phyloP scores from a whole-genome alignment of 2,797 vertebrate species.

The Microchirus variegatus region DNA sequence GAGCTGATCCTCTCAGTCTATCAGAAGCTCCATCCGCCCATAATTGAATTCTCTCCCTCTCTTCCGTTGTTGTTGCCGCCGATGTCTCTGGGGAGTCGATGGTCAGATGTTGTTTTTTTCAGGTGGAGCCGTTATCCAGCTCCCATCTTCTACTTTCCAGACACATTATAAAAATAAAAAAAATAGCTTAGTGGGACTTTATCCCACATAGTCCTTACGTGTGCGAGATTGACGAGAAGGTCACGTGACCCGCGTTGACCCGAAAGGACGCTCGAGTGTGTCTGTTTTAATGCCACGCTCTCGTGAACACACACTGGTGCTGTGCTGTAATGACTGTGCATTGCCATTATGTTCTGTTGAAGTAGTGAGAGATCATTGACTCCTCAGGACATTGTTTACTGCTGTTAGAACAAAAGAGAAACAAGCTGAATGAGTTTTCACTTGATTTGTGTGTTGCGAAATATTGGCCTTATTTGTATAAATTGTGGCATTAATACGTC shows the following conservation, averaged over 20 bases:
- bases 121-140: slow-evolving; percentile 28
- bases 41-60: slow-evolving; percentile 73
- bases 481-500: too few relatives aligned
- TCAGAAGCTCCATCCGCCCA: slow-evolving; percentile 64
- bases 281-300: too few relatives aligned
- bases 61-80: slow-evolving; percentile 65
- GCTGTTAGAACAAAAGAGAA: too few relatives aligned
- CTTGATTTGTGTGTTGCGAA: too few relatives aligned
- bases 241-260: background rate
- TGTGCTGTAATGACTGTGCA: too few relatives aligned
- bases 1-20: slow-evolving; percentile 67
- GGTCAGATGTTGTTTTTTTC: slow-evolving; percentile 44
- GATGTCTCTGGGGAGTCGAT: slow-evolving; percentile 63
- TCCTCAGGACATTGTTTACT: too few relatives aligned
- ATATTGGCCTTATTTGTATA: too few relatives aligned
- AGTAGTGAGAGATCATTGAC: too few relatives aligned
- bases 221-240: background rate
- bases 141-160: slow-evolving; percentile 14
- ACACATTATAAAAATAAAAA: slow-evolving; percentile 14
- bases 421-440: too few relatives aligned
- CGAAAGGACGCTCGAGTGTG: too few relatives aligned
- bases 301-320: too few relatives aligned
- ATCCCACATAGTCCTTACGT: background rate
- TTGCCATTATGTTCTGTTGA: too few relatives aligned
- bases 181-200: slow-evolving; percentile 19